Evolutionary conservation across 2,797 vertebrate species (phyloP).

Genomic region (Leptodactylus fallax): DNA sequence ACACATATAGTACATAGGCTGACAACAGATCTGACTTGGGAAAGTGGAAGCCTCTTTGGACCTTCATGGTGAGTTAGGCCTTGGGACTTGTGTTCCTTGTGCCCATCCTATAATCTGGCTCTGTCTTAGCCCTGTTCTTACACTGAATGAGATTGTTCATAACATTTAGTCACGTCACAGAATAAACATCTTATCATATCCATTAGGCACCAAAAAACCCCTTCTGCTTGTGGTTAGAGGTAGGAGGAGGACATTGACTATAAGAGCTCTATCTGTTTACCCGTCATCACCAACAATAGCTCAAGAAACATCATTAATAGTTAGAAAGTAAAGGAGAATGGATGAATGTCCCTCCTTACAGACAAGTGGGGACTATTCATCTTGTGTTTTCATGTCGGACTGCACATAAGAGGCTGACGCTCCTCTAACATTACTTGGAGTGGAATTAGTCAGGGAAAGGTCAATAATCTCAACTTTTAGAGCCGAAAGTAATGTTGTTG

Average conservation of each 20-base stretch:
- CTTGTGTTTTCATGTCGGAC: constrained; percentile 19
- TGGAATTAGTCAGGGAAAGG: constrained; percentile 52
- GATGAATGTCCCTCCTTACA: neutral
- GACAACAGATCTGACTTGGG: too few species aligned
- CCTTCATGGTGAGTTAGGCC: too few species aligned
- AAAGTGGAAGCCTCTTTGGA: too few species aligned
- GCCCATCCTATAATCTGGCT: too few species aligned
- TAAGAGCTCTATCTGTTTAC: constrained; percentile 1
- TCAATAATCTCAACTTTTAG: constrained; percentile 35
- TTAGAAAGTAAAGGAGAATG: constrained; percentile 26
- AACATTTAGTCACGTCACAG: neutral
- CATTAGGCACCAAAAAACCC: neutral
- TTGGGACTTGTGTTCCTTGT: too few species aligned
- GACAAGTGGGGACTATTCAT: constrained; percentile 22
- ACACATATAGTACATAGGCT: too few species aligned
- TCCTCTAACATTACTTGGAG: constrained; percentile 42
- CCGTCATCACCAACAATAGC: neutral
- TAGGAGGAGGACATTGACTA: neutral
- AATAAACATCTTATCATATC: neutral
- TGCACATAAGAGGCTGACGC: constrained; percentile 3
- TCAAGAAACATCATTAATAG: neutral
- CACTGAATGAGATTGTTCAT: too few species aligned
- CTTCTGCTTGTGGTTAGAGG: neutral
- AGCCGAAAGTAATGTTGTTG: constrained; percentile 25
- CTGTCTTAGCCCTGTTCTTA: too few species aligned